Evolutionary conservation across 2,113 vertebrate genomes (phyloP).

Genomic region (Cyanoliseus patagonus): DNA sequence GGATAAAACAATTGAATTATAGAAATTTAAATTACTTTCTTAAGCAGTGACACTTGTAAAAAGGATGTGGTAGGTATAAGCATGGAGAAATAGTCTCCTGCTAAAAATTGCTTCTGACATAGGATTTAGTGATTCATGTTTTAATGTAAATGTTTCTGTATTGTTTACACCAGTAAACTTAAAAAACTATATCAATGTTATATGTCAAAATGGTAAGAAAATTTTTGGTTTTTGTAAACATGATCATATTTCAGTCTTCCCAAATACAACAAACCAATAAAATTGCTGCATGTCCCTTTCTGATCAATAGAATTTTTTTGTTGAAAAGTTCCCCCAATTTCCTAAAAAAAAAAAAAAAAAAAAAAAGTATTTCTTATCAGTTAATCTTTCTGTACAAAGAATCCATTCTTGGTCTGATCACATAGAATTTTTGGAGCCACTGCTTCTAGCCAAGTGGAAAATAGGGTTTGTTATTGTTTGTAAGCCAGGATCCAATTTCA

Average conservation of each 20-base stretch:
- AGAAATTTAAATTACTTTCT: slow-evolving; percentile 2
- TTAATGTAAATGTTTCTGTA: neutral
- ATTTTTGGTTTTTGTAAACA: neutral
- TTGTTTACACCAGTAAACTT: neutral
- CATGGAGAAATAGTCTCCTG: neutral
- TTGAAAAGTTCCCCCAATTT: neutral
- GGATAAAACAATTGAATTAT: neutral
- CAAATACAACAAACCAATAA: neutral
- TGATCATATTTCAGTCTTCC: neutral
- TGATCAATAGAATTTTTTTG: neutral
- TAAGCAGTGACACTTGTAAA: neutral
- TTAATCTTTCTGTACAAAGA: neutral
- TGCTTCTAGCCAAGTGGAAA: neutral
- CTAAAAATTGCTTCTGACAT: neutral
- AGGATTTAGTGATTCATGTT: neutral
- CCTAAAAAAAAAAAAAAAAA: neutral
- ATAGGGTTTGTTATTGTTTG: neutral
- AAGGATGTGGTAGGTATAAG: neutral
- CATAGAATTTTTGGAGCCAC: neutral
- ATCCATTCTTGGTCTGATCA: neutral
- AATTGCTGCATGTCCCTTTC: neutral
- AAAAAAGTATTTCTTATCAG: neutral
- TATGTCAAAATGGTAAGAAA: neutral
- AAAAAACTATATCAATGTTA: rapidly evolving
- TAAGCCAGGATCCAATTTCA: neutral